phyloP scores from a whole-genome alignment of 2,797 vertebrate genomes.

The Eidolon dupreanum region DNA sequence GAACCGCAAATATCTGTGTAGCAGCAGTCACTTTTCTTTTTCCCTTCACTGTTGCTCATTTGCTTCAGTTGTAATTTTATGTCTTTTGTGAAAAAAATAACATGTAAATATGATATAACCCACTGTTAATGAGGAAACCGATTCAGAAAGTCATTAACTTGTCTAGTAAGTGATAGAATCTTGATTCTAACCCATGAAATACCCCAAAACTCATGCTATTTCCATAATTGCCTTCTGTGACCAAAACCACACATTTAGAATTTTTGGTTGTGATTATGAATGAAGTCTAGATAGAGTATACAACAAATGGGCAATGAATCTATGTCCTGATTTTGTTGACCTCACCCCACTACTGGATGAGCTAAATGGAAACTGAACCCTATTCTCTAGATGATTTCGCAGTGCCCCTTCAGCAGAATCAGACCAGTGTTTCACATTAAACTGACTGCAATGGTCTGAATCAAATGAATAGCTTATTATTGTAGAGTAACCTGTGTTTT shows the following conservation, averaged over 20 bases:
- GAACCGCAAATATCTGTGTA: neutral
- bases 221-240: neutral
- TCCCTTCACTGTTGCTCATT: neutral
- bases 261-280: neutral
- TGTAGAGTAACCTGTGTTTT: neutral
- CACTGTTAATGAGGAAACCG: neutral
- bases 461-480: neutral
- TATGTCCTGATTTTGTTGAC: neutral
- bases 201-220: neutral
- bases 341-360: neutral
- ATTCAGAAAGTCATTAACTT: neutral
- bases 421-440: neutral
- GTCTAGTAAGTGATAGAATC: neutral
- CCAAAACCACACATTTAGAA: neutral
- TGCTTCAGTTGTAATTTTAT: neutral
- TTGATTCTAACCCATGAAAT: neutral
- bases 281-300: neutral
- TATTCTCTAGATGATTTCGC: neutral
- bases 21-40: neutral
- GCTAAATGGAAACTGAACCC: no score
- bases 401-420: fast-evolving
- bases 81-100: neutral
- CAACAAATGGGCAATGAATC: neutral
- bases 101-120: neutral
- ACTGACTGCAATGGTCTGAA: neutral